Percentiles rank a stretch among this genome's conserved stretches.
phyloP scores from a whole-genome alignment of 1,140 invertebrate species.

The Pissodes strobi region DNA sequence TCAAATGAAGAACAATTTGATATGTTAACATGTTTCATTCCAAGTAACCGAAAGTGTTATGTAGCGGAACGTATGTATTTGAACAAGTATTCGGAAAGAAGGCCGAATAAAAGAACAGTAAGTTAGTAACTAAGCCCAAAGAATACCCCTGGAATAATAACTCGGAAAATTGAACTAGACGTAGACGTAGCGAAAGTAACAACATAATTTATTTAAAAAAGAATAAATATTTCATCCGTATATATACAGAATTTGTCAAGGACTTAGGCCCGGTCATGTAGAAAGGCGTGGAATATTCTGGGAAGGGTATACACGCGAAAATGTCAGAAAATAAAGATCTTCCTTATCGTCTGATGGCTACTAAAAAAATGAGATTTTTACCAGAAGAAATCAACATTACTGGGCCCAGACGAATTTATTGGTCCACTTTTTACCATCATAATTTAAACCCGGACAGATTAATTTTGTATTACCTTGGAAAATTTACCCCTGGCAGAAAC shows the following conservation, averaged over 20 bases:
- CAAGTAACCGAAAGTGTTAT: no score
- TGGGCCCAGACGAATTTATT: conserved; percentile 15
- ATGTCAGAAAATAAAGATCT: conserved; percentile 17
- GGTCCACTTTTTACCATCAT: conserved; percentile 6
- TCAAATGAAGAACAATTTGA: no score
- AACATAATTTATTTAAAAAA: conserved; percentile 15
- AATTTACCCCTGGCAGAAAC: conserved; percentile 7
- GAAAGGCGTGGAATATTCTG: conserved; percentile 15
- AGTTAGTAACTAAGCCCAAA: no score
- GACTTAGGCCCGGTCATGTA: conserved; percentile 21
- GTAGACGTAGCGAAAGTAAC: not conserved
- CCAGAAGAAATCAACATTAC: conserved; percentile 13
- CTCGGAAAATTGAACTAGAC: not conserved
- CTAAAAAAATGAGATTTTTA: conserved; percentile 17
- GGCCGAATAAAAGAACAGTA: no score
- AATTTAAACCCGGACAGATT: not conserved
- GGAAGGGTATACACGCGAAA: conserved; percentile 21
- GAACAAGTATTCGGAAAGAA: no score
- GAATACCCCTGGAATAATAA: conserved; percentile 4
- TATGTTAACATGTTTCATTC: no score
- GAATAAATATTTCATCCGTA: no score
- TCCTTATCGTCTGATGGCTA: conserved; percentile 13
- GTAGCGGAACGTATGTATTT: no score
- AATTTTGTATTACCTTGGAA: conserved; percentile 1
- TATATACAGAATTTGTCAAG: conserved; percentile 27